Evolutionary conservation across 1,140 invertebrate genomes (phyloP).

Genomic region (Augochlora pura): DNA sequence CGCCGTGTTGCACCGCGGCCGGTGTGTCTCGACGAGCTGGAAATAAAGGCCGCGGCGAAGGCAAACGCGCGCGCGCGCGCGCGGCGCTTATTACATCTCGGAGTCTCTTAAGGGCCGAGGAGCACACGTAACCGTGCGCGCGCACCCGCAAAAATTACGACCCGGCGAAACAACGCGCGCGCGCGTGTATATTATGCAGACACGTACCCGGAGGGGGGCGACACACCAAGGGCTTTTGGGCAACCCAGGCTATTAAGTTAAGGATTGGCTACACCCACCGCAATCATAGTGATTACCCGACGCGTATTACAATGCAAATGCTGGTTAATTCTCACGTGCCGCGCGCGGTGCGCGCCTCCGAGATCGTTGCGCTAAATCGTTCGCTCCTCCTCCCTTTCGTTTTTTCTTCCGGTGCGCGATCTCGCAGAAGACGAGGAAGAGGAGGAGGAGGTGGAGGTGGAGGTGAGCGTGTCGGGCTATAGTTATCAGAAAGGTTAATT

Average conservation of each 20-base stretch:
- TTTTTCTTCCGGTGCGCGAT: background rate
- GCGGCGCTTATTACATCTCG: constrained; percentile 52
- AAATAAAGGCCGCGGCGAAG: constrained; percentile 30
- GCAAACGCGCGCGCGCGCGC: constrained; percentile 5
- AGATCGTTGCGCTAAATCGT: constrained; percentile 45
- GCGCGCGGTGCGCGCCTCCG: constrained; percentile 29
- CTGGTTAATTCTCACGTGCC: constrained; percentile 62
- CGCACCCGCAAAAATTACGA: constrained; percentile 61
- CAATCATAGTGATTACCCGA: constrained; percentile 70
- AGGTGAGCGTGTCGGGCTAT: too few species aligned
- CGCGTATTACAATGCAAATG: constrained; percentile 73
- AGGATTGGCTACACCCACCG: constrained; percentile 66
- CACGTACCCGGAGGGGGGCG: constrained; percentile 33
- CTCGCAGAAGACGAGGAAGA: too few species aligned
- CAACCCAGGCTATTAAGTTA: constrained; percentile 66
- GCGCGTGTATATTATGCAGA: constrained; percentile 15
- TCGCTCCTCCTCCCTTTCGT: background rate
- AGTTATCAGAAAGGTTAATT: too few species aligned
- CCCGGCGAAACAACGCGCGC: constrained; percentile 59
- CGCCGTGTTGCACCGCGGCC: background rate
- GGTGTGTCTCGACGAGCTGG: constrained; percentile 34
- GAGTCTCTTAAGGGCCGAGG: constrained; percentile 34
- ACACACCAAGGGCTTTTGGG: constrained; percentile 59
- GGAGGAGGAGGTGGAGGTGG: too few species aligned
- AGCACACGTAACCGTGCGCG: constrained; percentile 38